These are phyloP conservation scores for Epinephelus cyanopodus DNA, from an alignment of 2,113 vertebrate species.

Conservation along the genomic window DNA sequence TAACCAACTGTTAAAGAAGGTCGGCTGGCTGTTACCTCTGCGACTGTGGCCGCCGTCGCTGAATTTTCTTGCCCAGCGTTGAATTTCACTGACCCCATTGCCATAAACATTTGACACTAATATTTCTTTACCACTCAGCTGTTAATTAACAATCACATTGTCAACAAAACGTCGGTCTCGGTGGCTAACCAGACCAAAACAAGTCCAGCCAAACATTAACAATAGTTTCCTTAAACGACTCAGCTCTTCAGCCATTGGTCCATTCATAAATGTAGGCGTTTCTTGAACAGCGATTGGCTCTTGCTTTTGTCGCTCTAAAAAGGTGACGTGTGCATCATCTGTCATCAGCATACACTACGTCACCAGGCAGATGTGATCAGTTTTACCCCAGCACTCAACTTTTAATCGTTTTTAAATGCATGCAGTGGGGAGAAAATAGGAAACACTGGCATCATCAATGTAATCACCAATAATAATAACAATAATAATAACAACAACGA, in stretches of 20 bases:
- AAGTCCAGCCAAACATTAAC: slow-evolving; percentile 15
- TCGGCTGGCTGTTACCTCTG: slow-evolving; percentile 69
- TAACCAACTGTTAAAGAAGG: neutral
- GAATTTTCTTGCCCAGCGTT: slow-evolving; percentile 56
- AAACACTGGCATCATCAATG: too few species aligned
- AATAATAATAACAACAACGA: too few species aligned
- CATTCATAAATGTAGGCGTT: neutral
- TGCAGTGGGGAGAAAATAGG: too few species aligned
- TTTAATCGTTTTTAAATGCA: neutral
- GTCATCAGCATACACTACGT: neutral
- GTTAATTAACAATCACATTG: slow-evolving; percentile 23
- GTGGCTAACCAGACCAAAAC: slow-evolving; percentile 32
- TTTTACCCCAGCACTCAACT: too few species aligned
- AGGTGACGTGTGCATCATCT: neutral
- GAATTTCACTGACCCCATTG: slow-evolving; percentile 68
- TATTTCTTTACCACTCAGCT: slow-evolving; percentile 20
- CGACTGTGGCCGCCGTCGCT: slow-evolving; percentile 52
- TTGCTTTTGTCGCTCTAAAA: slow-evolving; percentile 30
- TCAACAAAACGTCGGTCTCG: neutral
- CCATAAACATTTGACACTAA: slow-evolving; percentile 13
- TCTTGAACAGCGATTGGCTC: slow-evolving; percentile 45
- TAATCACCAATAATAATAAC: too few species aligned
- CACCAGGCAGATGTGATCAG: neutral
- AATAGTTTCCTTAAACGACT: neutral
- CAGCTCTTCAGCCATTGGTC: slow-evolving; percentile 60